Conservation (phyloP, 37 sponge, comb jelly and placozoan genomes). For the Ephydatia muelleri region DNA sequence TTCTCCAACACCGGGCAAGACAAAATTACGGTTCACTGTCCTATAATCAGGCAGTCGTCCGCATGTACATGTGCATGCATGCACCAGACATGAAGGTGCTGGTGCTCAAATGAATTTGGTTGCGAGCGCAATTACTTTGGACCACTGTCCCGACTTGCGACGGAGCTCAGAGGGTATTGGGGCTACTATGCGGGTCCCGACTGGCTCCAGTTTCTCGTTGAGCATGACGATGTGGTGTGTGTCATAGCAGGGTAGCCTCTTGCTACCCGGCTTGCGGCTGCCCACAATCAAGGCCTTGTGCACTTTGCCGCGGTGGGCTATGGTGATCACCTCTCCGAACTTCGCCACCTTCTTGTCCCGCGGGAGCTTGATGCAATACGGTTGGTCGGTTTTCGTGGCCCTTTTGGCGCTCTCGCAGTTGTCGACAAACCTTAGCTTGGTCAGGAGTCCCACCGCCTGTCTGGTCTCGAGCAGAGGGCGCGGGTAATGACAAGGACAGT, state of each 20-base stretch:
- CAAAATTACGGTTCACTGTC: background rate
- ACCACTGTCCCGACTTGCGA: slow-evolving; percentile 40
- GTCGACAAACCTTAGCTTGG: slow-evolving; percentile 61
- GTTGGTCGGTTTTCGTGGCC: slow-evolving; percentile 32
- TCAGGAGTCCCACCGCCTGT: slow-evolving; percentile 32
- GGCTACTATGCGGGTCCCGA: slow-evolving; percentile 71
- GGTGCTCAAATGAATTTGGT: slow-evolving; percentile 61
- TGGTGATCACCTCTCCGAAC: slow-evolving; percentile 71
- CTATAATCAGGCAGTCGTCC: no score
- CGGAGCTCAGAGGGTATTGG: slow-evolving; percentile 68
- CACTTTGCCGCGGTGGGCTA: slow-evolving; percentile 71
- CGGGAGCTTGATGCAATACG: slow-evolving; percentile 79
- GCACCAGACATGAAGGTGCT: background rate
- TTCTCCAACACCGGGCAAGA: background rate
- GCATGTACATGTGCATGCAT: background rate
- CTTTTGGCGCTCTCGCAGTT: slow-evolving; percentile 62
- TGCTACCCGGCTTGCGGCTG: slow-evolving; percentile 46
- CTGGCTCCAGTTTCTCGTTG: slow-evolving; percentile 70
- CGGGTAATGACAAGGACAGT: background rate
- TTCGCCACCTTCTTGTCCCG: slow-evolving; percentile 49
- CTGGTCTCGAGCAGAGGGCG: background rate
- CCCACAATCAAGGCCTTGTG: slow-evolving; percentile 73
- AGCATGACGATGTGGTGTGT: slow-evolving; percentile 55
- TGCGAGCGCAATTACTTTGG: slow-evolving; percentile 63
- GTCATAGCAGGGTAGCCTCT: slow-evolving; percentile 64